phyloP scores from a whole-genome alignment of 2,113 vertebrate genomes.

The Nerophis ophidion region DNA sequence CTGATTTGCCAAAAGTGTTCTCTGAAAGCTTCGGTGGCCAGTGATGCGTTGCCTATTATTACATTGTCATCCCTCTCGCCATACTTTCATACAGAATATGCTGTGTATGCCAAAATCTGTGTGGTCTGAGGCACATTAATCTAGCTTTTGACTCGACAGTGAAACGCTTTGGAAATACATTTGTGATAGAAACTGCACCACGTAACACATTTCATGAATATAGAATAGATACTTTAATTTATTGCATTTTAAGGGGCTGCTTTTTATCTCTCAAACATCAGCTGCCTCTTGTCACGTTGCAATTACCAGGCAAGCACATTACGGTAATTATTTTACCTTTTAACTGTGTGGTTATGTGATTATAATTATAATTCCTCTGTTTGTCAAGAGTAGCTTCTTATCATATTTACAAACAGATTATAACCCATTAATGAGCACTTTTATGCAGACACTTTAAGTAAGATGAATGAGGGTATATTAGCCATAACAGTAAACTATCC shows the following conservation, averaged over 20 bases:
- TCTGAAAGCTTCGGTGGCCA: constrained; percentile 57
- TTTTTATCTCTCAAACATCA: constrained; percentile 12
- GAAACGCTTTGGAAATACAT: background rate
- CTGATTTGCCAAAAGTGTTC: constrained; percentile 34
- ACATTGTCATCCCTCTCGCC: constrained; percentile 24
- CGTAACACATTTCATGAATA: too few species aligned
- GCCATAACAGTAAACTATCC: background rate
- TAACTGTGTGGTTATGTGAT: constrained; percentile 12
- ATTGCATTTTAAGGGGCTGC: background rate
- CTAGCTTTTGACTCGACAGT: background rate
- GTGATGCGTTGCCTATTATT: constrained; percentile 32
- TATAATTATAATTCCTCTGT: constrained; percentile 30
- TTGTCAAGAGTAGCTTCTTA: constrained; percentile 30
- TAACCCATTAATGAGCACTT: constrained; percentile 9
- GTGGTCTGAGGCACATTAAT: background rate
- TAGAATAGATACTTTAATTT: background rate
- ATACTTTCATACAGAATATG: constrained; percentile 12
- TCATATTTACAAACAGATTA: constrained; percentile 22
- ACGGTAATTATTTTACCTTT: constrained; percentile 30
- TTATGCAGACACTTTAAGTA: constrained; percentile 12
- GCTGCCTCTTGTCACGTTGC: constrained; percentile 27
- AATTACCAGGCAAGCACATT: constrained; percentile 19
- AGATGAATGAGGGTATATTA: constrained; percentile 12
- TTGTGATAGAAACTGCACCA: too few species aligned
- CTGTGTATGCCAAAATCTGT: background rate